Evolutionary conservation across 2,888 invertebrate species (phyloP), one percentile per base, ranked within the genome.

Genomic region (Cordilura impudica): DNA sequence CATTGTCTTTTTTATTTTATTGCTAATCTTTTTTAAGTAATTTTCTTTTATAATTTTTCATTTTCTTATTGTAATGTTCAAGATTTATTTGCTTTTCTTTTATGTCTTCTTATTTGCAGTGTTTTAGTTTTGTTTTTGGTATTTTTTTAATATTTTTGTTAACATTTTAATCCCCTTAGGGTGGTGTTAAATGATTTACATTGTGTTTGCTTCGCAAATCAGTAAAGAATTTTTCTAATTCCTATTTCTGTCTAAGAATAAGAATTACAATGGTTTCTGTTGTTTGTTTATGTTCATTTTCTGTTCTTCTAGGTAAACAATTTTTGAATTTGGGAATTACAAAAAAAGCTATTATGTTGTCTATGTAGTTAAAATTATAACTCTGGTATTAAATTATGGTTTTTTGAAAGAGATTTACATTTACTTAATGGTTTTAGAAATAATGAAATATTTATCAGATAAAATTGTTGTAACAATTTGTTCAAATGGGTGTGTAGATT

Each of bases 171-270:
- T 69, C 47, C 26, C 23, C 39, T 12, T 18, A n/a, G 16, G 26
- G 53, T 21, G 8, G 21, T 2, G 31, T 47, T 69, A 69, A 69
- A 56, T 56, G 47, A 47, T 47, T 54, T 21, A 47, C 47, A 58
- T 69, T 26, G 31, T 56, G 45, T 60, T 60, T 58, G 21, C 18
- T 56, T 26, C 45, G n/a, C 16, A 67, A 67, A 67, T 67, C 67
- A 47, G 14, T 47, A 69, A 35, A 35, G 12, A 35, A 39, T 12
- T 4, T 39, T 39, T 39, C n/a, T n/a, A 39, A 39, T 39, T 39
- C n/a, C 4, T 39, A n/a, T 12, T 12, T 12, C 4, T 12, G n/a
- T 39, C n/a, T 39, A 12, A n/a, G 35, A 39, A n/a, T 39, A 39
- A 39, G 35, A 39, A 39, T 39, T 39, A 39, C 4, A 39, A 12